Percentiles rank a stretch among this genome's conserved stretches.
phyloP scores from a whole-genome alignment of 2,888 invertebrate species.

The Poecilobothrus nobilitatus region DNA sequence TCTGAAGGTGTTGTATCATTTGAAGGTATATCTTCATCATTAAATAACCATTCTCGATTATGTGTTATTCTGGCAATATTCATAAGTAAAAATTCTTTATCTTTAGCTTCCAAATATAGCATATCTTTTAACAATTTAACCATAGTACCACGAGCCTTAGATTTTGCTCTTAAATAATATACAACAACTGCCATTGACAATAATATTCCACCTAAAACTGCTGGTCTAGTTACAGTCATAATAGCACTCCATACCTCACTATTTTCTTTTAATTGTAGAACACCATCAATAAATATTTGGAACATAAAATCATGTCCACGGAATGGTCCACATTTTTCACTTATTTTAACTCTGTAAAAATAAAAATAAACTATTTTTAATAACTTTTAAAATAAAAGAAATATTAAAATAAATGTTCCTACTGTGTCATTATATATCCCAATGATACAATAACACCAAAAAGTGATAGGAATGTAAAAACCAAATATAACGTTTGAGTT shows the following conservation, averaged over 20 bases:
- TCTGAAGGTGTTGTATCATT: conserved; percentile 10
- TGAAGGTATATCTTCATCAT: conserved; percentile 21
- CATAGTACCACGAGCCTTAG: conserved; percentile 53
- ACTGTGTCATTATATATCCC: conserved; percentile 60
- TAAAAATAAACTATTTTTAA: conserved; percentile 11
- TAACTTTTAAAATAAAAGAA: neutral
- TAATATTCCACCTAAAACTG: conserved; percentile 52
- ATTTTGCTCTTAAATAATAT: conserved; percentile 56
- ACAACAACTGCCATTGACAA: conserved; percentile 53
- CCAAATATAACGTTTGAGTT: conserved; percentile 65
- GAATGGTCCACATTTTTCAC: conserved; percentile 57
- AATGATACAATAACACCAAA: conserved; percentile 52
- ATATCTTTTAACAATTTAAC: conserved; percentile 55
- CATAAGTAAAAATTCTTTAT: conserved; percentile 60
- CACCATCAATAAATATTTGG: conserved; percentile 50
- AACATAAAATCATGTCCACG: conserved; percentile 48
- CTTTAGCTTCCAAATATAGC: conserved; percentile 57
- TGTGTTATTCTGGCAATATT: conserved; percentile 54
- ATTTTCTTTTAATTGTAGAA: conserved; percentile 47
- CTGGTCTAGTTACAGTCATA: conserved; percentile 50
- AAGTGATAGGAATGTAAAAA: conserved; percentile 57
- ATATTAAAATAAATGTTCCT: conserved; percentile 30
- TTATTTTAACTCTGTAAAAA: conserved; percentile 47
- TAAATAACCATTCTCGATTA: conserved; percentile 41
- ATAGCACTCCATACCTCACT: conserved; percentile 45